These are phyloP conservation scores for Manis crassicaudata DNA, from an alignment of 2,797 vertebrate species.

Conservation along the genomic window DNA sequence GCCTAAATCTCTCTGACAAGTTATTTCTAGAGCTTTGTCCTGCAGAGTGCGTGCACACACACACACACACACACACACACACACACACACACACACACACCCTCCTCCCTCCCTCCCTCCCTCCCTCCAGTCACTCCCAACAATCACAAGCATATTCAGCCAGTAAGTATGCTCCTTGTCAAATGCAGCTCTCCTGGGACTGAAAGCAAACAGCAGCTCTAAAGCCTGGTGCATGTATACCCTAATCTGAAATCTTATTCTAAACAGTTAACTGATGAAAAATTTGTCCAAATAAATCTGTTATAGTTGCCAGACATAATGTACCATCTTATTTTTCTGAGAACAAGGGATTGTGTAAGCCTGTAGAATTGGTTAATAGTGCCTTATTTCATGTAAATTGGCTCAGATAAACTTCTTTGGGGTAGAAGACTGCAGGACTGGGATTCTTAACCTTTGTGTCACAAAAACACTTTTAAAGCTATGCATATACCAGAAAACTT, in stretches of 20 bases:
- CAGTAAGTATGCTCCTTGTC: not conserved
- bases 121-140: not conserved
- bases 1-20: not conserved
- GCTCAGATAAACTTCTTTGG: not conserved
- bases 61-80: too few species aligned
- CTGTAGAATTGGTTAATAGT: not conserved
- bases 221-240: not conserved
- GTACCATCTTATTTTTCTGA: conserved; percentile 44
- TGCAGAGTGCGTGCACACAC: not conserved
- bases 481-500: not conserved
- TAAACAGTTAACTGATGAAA: not conserved
- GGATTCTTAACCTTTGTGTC: not conserved
- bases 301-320: not conserved
- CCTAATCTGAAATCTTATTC: conserved; percentile 44
- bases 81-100: too few species aligned
- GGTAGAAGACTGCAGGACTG: not conserved
- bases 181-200: not conserved
- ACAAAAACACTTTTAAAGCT: not conserved
- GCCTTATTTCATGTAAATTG: conserved; percentile 6
- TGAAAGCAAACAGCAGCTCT: not conserved
- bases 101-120: too few species aligned
- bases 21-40: not conserved
- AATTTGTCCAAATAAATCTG: conserved; percentile 50
- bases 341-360: not conserved
- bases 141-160: not conserved